Base-by-base conservation (phyloP, 2,888 invertebrate species). In the Apamea crenata region DNA sequence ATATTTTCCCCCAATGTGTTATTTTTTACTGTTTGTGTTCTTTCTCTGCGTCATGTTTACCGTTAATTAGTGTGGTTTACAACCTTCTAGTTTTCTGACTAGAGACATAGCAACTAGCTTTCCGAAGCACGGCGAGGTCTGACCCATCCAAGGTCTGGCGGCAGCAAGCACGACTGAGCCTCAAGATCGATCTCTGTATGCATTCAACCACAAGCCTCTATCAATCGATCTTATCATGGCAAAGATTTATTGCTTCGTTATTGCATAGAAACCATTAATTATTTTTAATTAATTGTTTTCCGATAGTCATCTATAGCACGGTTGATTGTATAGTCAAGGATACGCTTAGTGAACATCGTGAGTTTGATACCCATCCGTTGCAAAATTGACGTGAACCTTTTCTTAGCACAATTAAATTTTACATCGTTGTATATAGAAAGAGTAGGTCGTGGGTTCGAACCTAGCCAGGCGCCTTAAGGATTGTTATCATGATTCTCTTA, bases 191-290 rank as follows among this genome's bases (percentile, higher is more conserved):
- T n/a, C 44, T 71, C 53, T 5, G 71, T 8, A 25, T 21, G 65
- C 21, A 81, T 44, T 59, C 40, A 67, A 16, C 40, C 18, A 61
- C n/a, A 32, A 50, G 53, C 25, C 5, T 68, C 36, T 53, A 61
- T 67, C 61, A 29, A 71, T 61, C 10, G 63, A 82, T 83, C 73
- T 78, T 59, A 82, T 73, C 83, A 16, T 12, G 1, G 16, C 6
- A 53, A 40, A 63, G 40, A 61, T 83, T 82, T 50, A 83, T 83
- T 70, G 1, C 69, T 36, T 59, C 69, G 40, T 83, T 82, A 82
- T 78, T 83, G 65, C 59, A 79, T 25, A 53, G 44, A 69, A 70
- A 59, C 79, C 73, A 79, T 70, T 65, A 53, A 82, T 82, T 83
- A 82, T 32, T 83, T 73, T 59, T 78, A 73, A 83, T 83, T 78